phyloP scores from a whole-genome alignment of 1,140 invertebrate species.

The Rhopalosiphum maidis region DNA sequence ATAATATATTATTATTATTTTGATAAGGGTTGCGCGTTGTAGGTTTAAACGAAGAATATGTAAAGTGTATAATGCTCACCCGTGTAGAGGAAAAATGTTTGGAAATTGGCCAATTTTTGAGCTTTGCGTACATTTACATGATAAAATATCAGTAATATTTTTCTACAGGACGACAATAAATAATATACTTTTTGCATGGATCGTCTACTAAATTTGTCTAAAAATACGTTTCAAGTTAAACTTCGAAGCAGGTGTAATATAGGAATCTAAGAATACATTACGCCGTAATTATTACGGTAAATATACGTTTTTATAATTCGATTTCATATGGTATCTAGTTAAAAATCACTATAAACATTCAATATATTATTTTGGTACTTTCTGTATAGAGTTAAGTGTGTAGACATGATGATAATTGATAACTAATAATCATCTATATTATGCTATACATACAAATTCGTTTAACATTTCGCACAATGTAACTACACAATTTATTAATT shows the following conservation, averaged over 20 bases:
- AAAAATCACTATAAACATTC: no score
- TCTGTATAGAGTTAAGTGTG: no score
- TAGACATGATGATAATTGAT: no score
- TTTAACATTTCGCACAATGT: no score
- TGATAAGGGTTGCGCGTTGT: neutral
- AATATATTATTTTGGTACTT: no score
- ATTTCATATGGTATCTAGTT: no score
- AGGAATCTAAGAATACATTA: neutral
- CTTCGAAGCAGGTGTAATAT: neutral
- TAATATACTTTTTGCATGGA: neutral
- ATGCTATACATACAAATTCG: no score
- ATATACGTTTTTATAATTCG: neutral
- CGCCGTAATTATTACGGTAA: neutral
- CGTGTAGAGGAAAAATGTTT: neutral
- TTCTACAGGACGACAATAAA: neutral
- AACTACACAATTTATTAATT: no score
- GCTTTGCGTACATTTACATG: neutral
- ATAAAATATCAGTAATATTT: conserved; percentile 11
- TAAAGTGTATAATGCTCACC: conserved; percentile 3
- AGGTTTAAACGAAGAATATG: neutral
- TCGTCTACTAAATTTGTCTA: neutral
- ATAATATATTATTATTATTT: conserved; percentile 9
- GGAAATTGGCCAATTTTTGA: conserved; percentile 9
- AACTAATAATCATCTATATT: no score
- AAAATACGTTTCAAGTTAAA: neutral